Percentiles rank a stretch among this genome's conserved stretches.
Conservation (phyloP, 30 jellyfish, hydroid and myxozoan genomes). For the Mastigias papua region DNA sequence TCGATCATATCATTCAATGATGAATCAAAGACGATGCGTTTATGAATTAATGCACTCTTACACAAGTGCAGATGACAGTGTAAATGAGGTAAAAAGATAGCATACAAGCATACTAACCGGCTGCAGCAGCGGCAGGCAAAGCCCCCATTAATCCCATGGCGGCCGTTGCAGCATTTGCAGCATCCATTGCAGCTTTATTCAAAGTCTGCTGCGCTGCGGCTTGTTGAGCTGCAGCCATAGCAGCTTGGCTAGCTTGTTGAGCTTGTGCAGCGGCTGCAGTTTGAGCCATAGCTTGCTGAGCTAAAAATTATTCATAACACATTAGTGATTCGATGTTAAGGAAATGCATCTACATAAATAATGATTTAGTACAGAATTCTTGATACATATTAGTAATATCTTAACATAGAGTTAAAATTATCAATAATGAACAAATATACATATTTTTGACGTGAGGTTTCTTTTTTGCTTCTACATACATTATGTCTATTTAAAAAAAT, state of each 20-base stretch:
- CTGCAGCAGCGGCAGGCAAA: conserved; percentile 67
- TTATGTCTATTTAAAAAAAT: too few species aligned
- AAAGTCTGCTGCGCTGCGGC: conserved; percentile 97
- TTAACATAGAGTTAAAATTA: not conserved
- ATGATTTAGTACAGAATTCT: not conserved
- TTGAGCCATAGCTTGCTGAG: conserved; percentile 95
- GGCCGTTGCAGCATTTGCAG: conserved; percentile 97
- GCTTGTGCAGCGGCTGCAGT: conserved; percentile 95
- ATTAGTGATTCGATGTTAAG: not conserved
- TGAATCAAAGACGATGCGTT: not conserved
- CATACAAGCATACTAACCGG: not conserved
- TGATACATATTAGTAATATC: not conserved
- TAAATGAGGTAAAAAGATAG: not conserved
- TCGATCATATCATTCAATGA: not conserved
- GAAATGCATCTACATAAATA: not conserved
- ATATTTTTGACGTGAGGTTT: too few species aligned
- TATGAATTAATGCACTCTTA: too few species aligned
- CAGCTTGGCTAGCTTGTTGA: conserved; percentile 97
- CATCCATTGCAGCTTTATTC: conserved; percentile 96
- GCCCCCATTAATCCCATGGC: conserved; percentile 98
- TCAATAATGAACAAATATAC: not conserved
- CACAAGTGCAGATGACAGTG: too few species aligned
- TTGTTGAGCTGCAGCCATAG: conserved; percentile 96
- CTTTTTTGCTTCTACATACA: too few species aligned
- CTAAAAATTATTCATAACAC: conserved; percentile 40